Base-by-base conservation (phyloP, 2,113 vertebrate genomes). In the Thymallus thymallus region DNA sequence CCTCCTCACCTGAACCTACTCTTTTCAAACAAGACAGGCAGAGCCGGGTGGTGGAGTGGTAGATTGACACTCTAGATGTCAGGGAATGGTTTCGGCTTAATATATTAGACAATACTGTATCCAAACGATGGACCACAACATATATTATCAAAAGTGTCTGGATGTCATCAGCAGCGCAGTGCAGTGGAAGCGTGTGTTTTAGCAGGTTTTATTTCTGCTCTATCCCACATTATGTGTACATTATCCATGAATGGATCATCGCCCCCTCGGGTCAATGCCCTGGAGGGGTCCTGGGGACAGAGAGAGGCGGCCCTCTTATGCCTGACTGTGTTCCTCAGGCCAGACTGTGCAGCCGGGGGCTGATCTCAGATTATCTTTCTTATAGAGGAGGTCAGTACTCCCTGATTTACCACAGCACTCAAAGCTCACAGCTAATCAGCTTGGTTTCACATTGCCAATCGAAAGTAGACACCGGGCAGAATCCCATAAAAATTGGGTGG, bases 241-340 rank as follows among this genome's bases (percentile, higher is more conserved):
- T 30, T 65, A 5, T 65, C 63, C 22, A 76, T 1, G 60, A 71
- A 66, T 26, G 10, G 24, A 41, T 35, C n/a, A 32, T 58, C 60
- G 70, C 70, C 78, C 83, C 82, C 51, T 13, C 20, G 74, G 74
- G 72, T 4, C 13, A 23, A 26, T 3, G 13, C 26, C n/a, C 63
- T 23, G 20, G 64, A 67, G 72, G 51, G 63, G 30, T 26, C 60
- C 77, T 75, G 58, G 65, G 68, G 46, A 20, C n/a, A 82, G 69
- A 46, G 76, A 80, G 80, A 65, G 71, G 69, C 74, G 63, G 45
- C 61, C 51, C 76, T 72, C 55, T 72, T 68, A 4, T 63, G 26
- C 9, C 48, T 63, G 26, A 6, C 48, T 68, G 29, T 56, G 69
- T 69, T 61, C 58, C 74, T 24, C 2, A 45, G 69, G 73, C 74